Base-by-base conservation (phyloP, 2,888 invertebrate genomes). In the Dynastes tityus region DNA sequence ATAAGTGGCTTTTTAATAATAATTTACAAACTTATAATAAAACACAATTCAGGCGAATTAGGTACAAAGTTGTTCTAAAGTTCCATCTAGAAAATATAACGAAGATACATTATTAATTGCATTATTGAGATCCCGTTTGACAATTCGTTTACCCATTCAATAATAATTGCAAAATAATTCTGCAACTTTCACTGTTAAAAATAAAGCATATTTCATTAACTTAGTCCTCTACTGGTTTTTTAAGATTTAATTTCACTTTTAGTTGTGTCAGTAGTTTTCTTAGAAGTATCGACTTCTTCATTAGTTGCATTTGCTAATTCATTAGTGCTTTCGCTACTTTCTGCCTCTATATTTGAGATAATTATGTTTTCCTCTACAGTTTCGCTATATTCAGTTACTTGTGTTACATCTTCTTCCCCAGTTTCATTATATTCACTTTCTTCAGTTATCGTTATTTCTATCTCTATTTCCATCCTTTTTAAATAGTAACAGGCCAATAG, bases 11-110 rank as follows among this genome's bases (percentile, higher is more conserved):
- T 29, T 2, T 29, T 29, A 29, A 29, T 32, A 32, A 32, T 32
- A 32, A 40, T 40, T 40, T 40, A 40, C 9, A 40, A 40, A 5
- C 6, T 40, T 40, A 32, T 4, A 32, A 4, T 4, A 32, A 0
- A 2, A 4, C 32, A 32, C 32, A 32, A 32, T 32, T 32, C 32
- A 9, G 8, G 40, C 8, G 9, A n/a, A 55, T 55, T n/a, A 3
- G 1, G 22, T 22, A 58, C 29, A 78, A n/a, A 76, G 29, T 40
- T 84, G 93, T 87, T 94, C 93, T 89, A 95, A 90, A 80, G 94
- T 94, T 80, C 96, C 97, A 87, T 97, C 97, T 65, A 97, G 89
- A 87, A 97, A 97, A 86, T 95, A 94, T 65, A 97, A 90, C 77
- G 94, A 93, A 84, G 97, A 95, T 1, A 94, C 92, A 84, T 92